These are phyloP conservation scores for Etheostoma nigrum DNA, from an alignment of 2,797 vertebrate species.

Conservation along the genomic window DNA sequence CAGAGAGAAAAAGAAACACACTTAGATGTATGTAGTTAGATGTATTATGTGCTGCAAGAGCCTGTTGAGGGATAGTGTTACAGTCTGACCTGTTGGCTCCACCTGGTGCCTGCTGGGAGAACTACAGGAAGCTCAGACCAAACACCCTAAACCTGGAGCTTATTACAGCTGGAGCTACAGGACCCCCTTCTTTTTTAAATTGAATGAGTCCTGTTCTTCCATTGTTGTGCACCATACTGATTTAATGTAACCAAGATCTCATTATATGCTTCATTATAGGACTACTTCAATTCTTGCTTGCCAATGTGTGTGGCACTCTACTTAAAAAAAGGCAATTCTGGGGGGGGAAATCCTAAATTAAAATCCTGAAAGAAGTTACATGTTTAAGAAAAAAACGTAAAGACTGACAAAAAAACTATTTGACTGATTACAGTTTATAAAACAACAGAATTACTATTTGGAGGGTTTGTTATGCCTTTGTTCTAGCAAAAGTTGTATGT, in stretches of 20 bases:
- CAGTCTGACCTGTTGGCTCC: constrained; percentile 40
- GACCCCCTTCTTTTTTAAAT: background rate
- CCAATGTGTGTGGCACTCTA: too few species aligned
- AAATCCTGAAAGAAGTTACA: background rate
- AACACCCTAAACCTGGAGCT: background rate
- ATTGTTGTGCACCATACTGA: background rate
- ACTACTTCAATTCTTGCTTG: too few species aligned
- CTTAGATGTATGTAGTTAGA: background rate
- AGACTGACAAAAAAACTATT: background rate
- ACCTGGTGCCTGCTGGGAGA: constrained; percentile 37
- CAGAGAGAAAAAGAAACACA: background rate
- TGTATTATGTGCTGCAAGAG: background rate
- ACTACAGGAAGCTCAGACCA: constrained; percentile 27
- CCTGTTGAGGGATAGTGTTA: too few species aligned
- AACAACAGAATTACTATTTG: background rate
- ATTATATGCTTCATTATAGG: background rate
- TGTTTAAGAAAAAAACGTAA: background rate
- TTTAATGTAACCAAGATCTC: background rate
- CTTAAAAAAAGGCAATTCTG: too few species aligned
- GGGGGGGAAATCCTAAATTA: too few species aligned
- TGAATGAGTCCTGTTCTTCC: background rate
- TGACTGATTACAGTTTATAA: background rate
- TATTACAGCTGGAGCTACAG: background rate
- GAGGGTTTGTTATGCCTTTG: background rate
- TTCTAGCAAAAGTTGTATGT: background rate